Evolutionary conservation across 2,797 vertebrate genomes (phyloP).

Genomic region (Peromyscus attwateri): DNA sequence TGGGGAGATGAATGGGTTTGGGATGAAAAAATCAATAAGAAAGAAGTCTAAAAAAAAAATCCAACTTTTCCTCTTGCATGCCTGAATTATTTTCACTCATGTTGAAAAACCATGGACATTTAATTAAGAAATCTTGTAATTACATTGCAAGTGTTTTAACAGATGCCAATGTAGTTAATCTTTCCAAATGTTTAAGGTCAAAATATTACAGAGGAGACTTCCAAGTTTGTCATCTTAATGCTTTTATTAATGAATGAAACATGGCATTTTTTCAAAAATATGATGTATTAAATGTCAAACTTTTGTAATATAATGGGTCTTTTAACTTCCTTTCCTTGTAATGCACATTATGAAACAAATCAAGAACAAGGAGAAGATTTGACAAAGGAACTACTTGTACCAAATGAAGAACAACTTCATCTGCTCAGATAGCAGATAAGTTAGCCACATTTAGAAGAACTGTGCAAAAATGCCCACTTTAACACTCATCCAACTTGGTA

Average conservation of each 20-base stretch:
- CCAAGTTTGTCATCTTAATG: constrained; percentile 55
- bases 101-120: neutral
- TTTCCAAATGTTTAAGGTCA: constrained; percentile 26
- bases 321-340: constrained; percentile 71
- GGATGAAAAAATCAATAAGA: neutral
- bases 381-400: neutral
- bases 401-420: constrained; percentile 65
- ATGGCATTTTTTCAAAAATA: constrained; percentile 67
- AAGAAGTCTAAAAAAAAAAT: neutral
- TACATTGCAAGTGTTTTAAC: constrained; percentile 55
- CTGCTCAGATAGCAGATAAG: neutral
- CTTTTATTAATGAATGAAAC: constrained; percentile 67
- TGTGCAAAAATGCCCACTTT: neutral
- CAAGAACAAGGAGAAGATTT: constrained; percentile 49
- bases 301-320: constrained; percentile 7
- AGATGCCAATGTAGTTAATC: neutral
- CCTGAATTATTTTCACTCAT: constrained; percentile 36
- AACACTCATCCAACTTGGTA: neutral
- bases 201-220: constrained; percentile 41
- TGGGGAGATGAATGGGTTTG: neutral
- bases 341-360: constrained; percentile 45
- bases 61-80: neutral
- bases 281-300: constrained; percentile 72
- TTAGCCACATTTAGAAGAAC: neutral
- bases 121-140: constrained; percentile 19